These are phyloP conservation scores for Poecilia velifera DNA, from an alignment of 2,797 vertebrate genomes.

Conservation along the genomic window DNA sequence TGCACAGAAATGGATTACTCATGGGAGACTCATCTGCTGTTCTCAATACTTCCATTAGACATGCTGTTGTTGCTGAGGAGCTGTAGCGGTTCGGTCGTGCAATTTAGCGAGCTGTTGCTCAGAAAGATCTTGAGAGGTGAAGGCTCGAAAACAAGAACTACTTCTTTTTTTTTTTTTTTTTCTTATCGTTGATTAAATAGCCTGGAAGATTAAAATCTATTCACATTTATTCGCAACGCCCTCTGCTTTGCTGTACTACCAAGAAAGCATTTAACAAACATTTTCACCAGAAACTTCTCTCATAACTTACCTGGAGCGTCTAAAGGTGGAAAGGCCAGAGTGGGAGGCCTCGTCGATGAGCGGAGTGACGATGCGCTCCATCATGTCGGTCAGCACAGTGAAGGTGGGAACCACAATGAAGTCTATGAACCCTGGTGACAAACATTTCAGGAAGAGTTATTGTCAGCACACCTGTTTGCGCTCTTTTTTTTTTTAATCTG, in stretches of 20 bases:
- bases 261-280: neutral
- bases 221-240: slow-evolving; percentile 25
- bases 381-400: slow-evolving; percentile 97
- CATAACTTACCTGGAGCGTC: slow-evolving; percentile 86
- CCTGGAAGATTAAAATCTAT: slow-evolving; percentile 37
- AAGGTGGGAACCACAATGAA: slow-evolving; percentile 99
- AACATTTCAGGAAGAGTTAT: neutral
- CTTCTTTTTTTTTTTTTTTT: neutral
- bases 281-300: neutral
- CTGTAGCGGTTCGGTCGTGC: slow-evolving; percentile 40
- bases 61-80: slow-evolving; percentile 47
- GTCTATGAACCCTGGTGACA: slow-evolving; percentile 92
- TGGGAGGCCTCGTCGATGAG: slow-evolving; percentile 91
- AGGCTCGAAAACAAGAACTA: slow-evolving; percentile 16
- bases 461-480: neutral
- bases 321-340: slow-evolving; percentile 84
- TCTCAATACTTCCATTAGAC: slow-evolving; percentile 52
- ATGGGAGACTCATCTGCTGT: slow-evolving; percentile 61
- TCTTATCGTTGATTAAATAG: slow-evolving; percentile 26
- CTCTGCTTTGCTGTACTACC: slow-evolving; percentile 11
- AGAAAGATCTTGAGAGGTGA: slow-evolving; percentile 20
- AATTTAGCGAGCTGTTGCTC: slow-evolving; percentile 26
- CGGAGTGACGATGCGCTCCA: slow-evolving; percentile 93
- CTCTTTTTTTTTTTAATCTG: no score
- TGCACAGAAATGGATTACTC: slow-evolving; percentile 60